Base-by-base conservation (phyloP, 2,113 vertebrate genomes). In the Ceratotherium simum region DNA sequence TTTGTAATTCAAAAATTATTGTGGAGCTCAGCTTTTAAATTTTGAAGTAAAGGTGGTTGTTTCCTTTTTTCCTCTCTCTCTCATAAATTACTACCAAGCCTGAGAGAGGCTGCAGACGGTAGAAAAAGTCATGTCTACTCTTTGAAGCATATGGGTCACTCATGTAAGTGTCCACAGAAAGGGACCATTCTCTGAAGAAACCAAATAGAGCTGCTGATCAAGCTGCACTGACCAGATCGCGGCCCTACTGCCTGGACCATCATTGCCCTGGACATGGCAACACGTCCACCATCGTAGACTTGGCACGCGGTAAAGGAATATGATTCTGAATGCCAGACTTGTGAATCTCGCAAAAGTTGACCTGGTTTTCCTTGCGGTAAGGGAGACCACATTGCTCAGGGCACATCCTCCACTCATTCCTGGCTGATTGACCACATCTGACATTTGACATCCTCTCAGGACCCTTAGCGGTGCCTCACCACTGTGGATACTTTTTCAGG, bases 261-360 rank as follows among this genome's bases (percentile, higher is more conserved):
- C 56, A 3, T 2, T 10, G 29, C 3, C 3, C 31, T 17, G 20
- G 29, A 18, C 20, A 11, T 17, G 31, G 56, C 5, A 48, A 23
- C 13, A 42, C 0, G 0, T 6, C 0, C 27, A 46, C 54, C 1
- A 7, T 21, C 3, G 39, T 0, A 58, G 51, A 23, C 2, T 1
- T 0, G 6, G 18, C 54, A 9, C 3, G 6, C 23, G 56, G 27
- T 10, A 29, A 36, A 87, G 25, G 10, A 12, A 23, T 29, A 3
- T 29, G 10, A 8, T 18, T 5, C 48, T 87, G n/a, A 29, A 70
- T 8, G 13, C 36, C 27, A 73, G 6, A 29, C 67, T 46, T 56
- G 48, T 17, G 39, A 17, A 42, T 48, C 31, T 13, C 5, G 31
- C 0, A 4, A 48, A 51, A 39, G 23, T 27, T 11, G 14, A 8